phyloP scores from a whole-genome alignment of 2,113 vertebrate species.

The Proteles cristata region DNA sequence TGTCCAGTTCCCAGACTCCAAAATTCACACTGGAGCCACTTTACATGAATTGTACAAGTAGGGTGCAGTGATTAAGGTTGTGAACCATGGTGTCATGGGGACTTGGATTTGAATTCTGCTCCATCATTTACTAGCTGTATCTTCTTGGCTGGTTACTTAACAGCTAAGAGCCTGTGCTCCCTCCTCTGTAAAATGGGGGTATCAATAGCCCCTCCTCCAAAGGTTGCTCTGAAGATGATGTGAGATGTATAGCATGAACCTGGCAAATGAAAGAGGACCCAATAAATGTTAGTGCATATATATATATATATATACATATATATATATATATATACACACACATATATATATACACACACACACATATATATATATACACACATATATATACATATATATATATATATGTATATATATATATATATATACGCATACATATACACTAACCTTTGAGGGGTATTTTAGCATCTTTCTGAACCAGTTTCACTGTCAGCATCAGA shows the following conservation, averaged over 20 bases:
- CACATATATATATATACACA: too few species aligned
- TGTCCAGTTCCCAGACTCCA: background rate
- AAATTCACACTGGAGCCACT: background rate
- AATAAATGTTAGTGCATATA: background rate
- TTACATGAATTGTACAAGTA: accelerated
- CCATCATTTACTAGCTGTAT: background rate
- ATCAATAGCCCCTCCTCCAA: background rate
- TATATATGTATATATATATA: too few species aligned
- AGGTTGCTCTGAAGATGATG: background rate
- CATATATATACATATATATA: too few species aligned
- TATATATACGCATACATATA: too few species aligned
- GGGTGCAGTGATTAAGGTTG: background rate
- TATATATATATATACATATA: background rate
- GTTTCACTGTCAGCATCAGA: background rate
- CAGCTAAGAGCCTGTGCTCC: background rate
- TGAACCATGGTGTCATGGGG: background rate
- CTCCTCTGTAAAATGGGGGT: background rate
- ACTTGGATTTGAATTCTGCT: background rate
- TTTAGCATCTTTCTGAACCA: slow-evolving; percentile 22
- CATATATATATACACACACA: too few species aligned
- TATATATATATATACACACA: too few species aligned
- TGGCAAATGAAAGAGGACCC: background rate
- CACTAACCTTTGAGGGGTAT: background rate
- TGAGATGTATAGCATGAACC: background rate
- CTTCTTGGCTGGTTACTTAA: background rate